These are phyloP conservation scores for Pandion haliaetus DNA, from an alignment of 2,113 vertebrate genomes.

Conservation along the genomic window DNA sequence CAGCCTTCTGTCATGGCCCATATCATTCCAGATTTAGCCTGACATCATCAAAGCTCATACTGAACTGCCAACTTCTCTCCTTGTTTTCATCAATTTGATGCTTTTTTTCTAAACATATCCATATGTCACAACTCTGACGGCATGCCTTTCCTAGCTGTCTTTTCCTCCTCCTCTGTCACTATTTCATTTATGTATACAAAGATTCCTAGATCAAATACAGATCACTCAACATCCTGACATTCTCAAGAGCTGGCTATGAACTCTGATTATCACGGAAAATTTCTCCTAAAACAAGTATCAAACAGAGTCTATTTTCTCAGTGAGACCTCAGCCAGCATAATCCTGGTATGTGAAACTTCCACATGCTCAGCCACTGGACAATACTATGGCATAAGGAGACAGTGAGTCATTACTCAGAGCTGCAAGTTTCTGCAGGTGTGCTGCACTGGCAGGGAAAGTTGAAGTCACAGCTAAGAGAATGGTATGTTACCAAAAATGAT, in stretches of 20 bases:
- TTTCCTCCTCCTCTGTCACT: constrained; percentile 53
- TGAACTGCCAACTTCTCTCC: constrained; percentile 32
- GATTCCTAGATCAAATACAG: constrained; percentile 58
- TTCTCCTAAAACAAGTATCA: constrained; percentile 26
- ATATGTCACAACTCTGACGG: background rate
- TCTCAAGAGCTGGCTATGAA: constrained; percentile 28
- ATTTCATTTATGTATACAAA: constrained; percentile 56
- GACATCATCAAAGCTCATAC: constrained; percentile 38
- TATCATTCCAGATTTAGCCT: constrained; percentile 44
- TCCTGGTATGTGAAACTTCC: background rate
- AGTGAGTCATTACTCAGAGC: background rate
- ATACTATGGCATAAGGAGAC: background rate
- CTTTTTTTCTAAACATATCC: constrained; percentile 1
- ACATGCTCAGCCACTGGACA: background rate
- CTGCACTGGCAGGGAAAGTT: background rate
- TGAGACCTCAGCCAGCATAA: background rate
- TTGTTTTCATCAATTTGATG: constrained; percentile 49
- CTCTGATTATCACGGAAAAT: constrained; percentile 23
- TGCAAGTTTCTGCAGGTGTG: constrained; percentile 29
- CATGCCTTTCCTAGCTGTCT: constrained; percentile 51
- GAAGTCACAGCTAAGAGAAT: background rate
- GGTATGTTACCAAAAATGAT: fast-evolving
- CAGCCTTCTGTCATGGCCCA: constrained; percentile 38
- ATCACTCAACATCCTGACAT: constrained; percentile 65
- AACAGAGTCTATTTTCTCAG: constrained; percentile 12